Percentiles rank a stretch among this genome's conserved stretches.
phyloP scores from a whole-genome alignment of 1,140 invertebrate species.

The Drosophila jambulina region DNA sequence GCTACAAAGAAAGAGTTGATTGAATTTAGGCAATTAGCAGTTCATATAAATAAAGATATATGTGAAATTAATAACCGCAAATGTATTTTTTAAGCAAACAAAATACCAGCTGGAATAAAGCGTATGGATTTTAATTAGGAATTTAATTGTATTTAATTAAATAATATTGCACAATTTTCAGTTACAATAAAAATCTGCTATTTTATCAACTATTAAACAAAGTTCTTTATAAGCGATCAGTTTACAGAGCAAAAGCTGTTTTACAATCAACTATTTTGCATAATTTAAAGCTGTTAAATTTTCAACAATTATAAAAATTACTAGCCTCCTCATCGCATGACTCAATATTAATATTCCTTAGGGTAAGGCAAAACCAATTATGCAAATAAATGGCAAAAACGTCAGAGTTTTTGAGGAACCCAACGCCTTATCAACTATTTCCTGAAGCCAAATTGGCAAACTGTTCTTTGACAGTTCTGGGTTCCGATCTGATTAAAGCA shows the following conservation, averaged over 20 bases:
- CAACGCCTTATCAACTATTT: slow-evolving; percentile 17
- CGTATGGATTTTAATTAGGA: slow-evolving; percentile 6
- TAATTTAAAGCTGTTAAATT: background rate
- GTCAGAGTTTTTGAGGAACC: background rate
- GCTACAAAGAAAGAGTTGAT: slow-evolving; percentile 3
- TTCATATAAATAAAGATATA: slow-evolving; percentile 14
- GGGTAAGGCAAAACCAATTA: slow-evolving; percentile 5
- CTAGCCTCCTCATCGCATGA: background rate
- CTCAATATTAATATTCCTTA: background rate
- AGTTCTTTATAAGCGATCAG: background rate
- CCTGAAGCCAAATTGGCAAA: slow-evolving; percentile 5
- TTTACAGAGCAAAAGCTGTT: background rate
- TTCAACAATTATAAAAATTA: background rate
- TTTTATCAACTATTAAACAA: background rate
- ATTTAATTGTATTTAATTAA: background rate
- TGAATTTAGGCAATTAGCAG: slow-evolving; percentile 34
- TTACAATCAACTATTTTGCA: background rate
- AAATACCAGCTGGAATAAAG: background rate
- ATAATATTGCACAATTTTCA: background rate
- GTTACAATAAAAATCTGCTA: background rate
- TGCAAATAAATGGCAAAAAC: slow-evolving; percentile 9
- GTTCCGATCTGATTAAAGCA: slow-evolving; percentile 35
- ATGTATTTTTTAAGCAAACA: background rate
- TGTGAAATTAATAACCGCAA: slow-evolving; percentile 1
- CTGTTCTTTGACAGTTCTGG: slow-evolving; percentile 30